Percentiles rank a stretch among this genome's conserved stretches.
Evolutionary conservation across 2,113 vertebrate genomes (phyloP).

Genomic region (Proterorhinus semilunaris): DNA sequence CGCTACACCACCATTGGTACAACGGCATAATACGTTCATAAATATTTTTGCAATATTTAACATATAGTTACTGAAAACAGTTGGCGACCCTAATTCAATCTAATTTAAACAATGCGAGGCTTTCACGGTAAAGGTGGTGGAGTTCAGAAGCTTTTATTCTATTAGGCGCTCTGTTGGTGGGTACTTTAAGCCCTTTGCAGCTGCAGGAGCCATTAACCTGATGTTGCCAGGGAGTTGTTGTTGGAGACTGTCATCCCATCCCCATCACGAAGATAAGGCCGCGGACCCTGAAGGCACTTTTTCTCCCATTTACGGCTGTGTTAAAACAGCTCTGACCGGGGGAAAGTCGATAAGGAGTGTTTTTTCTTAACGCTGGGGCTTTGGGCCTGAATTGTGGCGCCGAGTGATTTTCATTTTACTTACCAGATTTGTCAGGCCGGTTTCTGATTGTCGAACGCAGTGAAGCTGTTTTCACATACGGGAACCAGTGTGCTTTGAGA

Average conservation of each 20-base stretch:
- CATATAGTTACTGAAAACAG: too few species aligned
- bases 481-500: too few species aligned
- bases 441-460: background rate
- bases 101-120: background rate
- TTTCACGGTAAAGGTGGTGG: background rate
- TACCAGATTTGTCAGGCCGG: background rate
- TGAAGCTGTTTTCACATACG: too few species aligned
- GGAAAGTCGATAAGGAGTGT: slow-evolving; percentile 28
- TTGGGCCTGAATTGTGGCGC: background rate
- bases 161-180: slow-evolving; percentile 1
- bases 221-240: slow-evolving; percentile 11
- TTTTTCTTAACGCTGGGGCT: slow-evolving; percentile 10
- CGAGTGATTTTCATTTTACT: background rate
- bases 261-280: slow-evolving; percentile 14
- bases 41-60: too few species aligned
- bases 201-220: slow-evolving; percentile 25
- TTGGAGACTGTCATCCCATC: slow-evolving; percentile 28
- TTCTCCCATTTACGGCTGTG: background rate
- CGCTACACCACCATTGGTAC: too few species aligned
- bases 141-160: slow-evolving; percentile 35
- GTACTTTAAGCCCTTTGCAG: slow-evolving; percentile 9
- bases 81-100: too few species aligned
- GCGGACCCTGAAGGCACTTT: slow-evolving; percentile 28
- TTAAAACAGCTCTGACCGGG: slow-evolving; percentile 16
- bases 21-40: too few species aligned